phyloP scores from a whole-genome alignment of 1,140 invertebrate genomes.

The Heliconius eleuchia region DNA sequence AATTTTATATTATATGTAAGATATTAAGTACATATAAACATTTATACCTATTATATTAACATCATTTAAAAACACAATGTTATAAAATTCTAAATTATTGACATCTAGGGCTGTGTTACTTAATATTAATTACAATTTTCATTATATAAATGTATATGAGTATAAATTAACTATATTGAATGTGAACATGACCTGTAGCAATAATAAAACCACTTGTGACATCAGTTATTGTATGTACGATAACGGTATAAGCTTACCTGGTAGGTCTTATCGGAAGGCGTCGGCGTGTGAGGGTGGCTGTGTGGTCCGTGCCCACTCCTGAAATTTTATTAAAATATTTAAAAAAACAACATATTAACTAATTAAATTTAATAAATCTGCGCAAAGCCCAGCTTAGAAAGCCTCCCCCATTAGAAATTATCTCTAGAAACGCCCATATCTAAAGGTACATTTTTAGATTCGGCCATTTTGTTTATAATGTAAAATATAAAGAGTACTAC shows the following conservation, averaged over 20 bases:
- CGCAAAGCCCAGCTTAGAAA: too few relatives aligned
- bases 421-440: background rate
- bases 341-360: too few relatives aligned
- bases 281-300: too few relatives aligned
- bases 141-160: constrained; percentile 8
- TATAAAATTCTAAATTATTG: constrained; percentile 11
- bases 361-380: too few relatives aligned
- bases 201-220: background rate
- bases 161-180: constrained; percentile 13
- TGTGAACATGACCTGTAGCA: constrained; percentile 10
- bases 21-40: constrained; percentile 4
- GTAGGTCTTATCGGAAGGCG: background rate
- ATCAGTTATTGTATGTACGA: background rate
- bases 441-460: background rate
- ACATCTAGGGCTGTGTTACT: constrained; percentile 11
- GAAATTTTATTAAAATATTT: too few relatives aligned
- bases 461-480: background rate
- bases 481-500: background rate
- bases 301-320: too few relatives aligned
- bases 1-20: constrained; percentile 1
- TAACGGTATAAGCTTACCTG: background rate
- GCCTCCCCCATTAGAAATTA: too few relatives aligned
- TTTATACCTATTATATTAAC: background rate
- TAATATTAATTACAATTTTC: constrained; percentile 9
- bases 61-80: background rate